Evolutionary conservation across 2,888 invertebrate genomes (phyloP).

Genomic region (Lycocerus yunnanus): DNA sequence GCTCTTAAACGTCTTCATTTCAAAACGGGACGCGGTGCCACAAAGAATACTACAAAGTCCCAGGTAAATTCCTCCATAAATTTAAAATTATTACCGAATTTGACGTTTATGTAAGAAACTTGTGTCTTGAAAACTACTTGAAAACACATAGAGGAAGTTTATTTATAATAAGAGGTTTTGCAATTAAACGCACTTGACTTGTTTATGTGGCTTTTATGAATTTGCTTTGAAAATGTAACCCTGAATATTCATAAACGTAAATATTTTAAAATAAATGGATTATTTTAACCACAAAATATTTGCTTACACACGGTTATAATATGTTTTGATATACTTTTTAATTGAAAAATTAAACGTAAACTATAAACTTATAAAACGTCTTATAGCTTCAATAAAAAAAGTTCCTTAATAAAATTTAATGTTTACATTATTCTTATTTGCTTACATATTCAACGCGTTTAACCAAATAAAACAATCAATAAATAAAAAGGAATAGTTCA

Average conservation of each 20-base stretch:
- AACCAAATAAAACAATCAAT: not conserved
- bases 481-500: not conserved
- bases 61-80: slow-evolving; percentile 27
- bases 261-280: not conserved
- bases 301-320: not conserved
- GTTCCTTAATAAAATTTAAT: not conserved
- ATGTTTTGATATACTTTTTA: not conserved
- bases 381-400: not conserved
- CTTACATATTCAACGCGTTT: not conserved
- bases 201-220: not conserved
- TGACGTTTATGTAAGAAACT: not conserved
- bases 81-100: not conserved
- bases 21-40: slow-evolving; percentile 62
- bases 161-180: not conserved
- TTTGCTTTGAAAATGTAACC: not conserved
- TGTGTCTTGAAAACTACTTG: not conserved
- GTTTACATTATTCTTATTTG: not conserved
- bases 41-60: slow-evolving; percentile 45
- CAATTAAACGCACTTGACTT: not conserved
- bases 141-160: not conserved
- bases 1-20: slow-evolving; percentile 70
- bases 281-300: not conserved
- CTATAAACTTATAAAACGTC: not conserved
- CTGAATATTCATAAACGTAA: not conserved
- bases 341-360: not conserved